Evolutionary conservation across 2,888 invertebrate genomes (phyloP), one percentile per base, ranked within the genome.

Genomic region (Cordilura impudica): DNA sequence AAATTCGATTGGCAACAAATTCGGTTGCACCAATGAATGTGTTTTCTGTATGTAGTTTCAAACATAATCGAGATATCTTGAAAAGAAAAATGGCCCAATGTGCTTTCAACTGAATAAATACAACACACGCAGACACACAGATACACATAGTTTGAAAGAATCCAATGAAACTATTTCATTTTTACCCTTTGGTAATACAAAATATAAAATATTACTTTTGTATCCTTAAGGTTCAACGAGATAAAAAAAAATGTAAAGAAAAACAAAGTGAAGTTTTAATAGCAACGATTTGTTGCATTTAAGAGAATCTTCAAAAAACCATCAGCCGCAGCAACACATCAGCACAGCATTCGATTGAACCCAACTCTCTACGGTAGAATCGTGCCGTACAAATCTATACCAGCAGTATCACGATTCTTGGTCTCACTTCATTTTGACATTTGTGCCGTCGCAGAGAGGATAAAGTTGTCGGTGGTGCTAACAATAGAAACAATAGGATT

Each of bases 301-400:
- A 79, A 63, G 45, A 61, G 67, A 79, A 79, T 79, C 79, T 79
- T 75, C 71, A 79, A 79, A 72, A 67, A 71, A 54, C 79, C 79
- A 79, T 79, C 79, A 79, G 79, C 79, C 71, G 79, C 78, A 29
- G 39, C 35, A 49, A 26, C 35, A 23, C 31, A 45, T 14, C 29
- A 18, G 14, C 5, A n/a, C 60, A 45, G 21, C 10, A 4, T 21
- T 58, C 26, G n/a, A 4, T 23, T 51, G 31, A 29, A 39, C 18
- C 18, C 14, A 35, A 45, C 19, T 60, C 54, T 61, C 39, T 58
- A 39, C 43, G 21, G 39, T 63, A 83, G 80, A 86, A 82, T 87
- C 87, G 87, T 87, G 88, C 86, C 81, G 77, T 74, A 83, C 82
- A 81, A 87, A 88, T 87, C 85, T 88, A 83, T 86, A 84, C 87